Conservation (phyloP, 2,797 vertebrate species). For the Rhabdomys pumilio region DNA sequence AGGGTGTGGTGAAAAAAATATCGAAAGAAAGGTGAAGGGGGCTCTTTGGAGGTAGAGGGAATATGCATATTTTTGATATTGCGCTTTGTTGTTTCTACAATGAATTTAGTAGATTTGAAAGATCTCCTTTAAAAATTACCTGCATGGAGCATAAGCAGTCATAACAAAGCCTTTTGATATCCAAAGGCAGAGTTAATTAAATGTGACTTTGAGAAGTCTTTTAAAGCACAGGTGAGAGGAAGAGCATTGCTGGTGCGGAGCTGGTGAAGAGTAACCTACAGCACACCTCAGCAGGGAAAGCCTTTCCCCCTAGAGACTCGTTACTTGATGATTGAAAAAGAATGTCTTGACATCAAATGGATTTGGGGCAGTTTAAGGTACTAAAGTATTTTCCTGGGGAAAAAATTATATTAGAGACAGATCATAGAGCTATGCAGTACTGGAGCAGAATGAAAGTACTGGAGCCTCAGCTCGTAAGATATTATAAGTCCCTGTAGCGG, state of each 20-base stretch:
- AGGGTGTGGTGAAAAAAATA: constrained; percentile 42
- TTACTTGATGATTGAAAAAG: constrained; percentile 86
- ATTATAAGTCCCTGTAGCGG: constrained; percentile 59
- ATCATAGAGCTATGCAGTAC: constrained; percentile 82
- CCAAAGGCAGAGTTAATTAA: constrained; percentile 74
- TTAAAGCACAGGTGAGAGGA: constrained; percentile 56
- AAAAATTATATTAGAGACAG: constrained; percentile 84
- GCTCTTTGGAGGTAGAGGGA: background rate
- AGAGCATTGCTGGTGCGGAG: constrained; percentile 23
- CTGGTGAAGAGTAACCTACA: constrained; percentile 64
- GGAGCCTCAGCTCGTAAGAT: constrained; percentile 53
- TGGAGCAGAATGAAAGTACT: constrained; percentile 80
- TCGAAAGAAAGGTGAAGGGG: constrained; percentile 20
- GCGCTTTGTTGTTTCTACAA: constrained; percentile 27
- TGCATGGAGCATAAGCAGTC: constrained; percentile 66
- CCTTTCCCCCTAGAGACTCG: constrained; percentile 78
- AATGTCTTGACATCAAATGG: constrained; percentile 82
- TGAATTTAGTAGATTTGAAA: constrained; percentile 62
- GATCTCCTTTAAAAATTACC: constrained; percentile 52
- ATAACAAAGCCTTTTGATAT: constrained; percentile 64
- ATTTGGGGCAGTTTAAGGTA: constrained; percentile 83
- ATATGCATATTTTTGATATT: constrained; percentile 35
- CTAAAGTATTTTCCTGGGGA: constrained; percentile 82
- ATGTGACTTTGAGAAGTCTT: constrained; percentile 81
- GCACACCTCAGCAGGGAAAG: constrained; percentile 70